Percentiles rank a stretch among this genome's conserved stretches.
phyloP scores from a whole-genome alignment of 2,113 vertebrate genomes.

The Xiphophorus maculatus region DNA sequence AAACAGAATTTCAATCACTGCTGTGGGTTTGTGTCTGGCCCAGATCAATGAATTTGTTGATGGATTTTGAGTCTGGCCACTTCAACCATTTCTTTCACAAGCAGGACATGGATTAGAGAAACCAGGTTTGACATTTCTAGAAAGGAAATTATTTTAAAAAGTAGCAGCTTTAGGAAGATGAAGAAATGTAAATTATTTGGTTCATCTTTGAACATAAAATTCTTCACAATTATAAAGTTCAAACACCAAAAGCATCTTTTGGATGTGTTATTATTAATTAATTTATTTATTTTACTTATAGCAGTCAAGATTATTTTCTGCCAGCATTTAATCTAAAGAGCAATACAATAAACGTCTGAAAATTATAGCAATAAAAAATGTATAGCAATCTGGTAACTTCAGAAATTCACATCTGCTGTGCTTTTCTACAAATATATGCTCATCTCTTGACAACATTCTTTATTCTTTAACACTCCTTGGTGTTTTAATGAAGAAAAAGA shows the following conservation, averaged over 20 bases:
- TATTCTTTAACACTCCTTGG: not conserved
- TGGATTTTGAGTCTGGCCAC: conserved; percentile 16
- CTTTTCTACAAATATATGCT: not conserved
- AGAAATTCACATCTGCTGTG: no score
- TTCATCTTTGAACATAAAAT: not conserved
- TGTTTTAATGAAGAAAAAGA: not conserved
- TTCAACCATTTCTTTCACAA: conserved; percentile 17
- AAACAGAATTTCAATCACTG: conserved; percentile 47
- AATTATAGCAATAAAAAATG: not conserved
- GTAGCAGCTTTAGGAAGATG: not conserved
- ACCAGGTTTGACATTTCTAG: conserved; percentile 6
- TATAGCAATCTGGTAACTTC: not conserved
- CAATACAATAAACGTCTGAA: not conserved
- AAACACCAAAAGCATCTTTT: no score
- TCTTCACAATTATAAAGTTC: no score
- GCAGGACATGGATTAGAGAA: not conserved
- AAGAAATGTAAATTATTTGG: not conserved
- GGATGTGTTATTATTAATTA: no score
- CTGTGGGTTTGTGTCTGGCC: not conserved
- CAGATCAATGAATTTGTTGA: conserved; percentile 43
- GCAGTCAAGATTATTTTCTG: no score
- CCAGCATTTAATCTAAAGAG: not conserved
- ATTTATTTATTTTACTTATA: no score
- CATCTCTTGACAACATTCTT: not conserved
- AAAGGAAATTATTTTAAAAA: conserved; percentile 9